Evolutionary conservation across 92 coral and sea anemone genomes (phyloP), one percentile per base, ranked within the genome.

Genomic region (Palythoa caribaeorum): DNA sequence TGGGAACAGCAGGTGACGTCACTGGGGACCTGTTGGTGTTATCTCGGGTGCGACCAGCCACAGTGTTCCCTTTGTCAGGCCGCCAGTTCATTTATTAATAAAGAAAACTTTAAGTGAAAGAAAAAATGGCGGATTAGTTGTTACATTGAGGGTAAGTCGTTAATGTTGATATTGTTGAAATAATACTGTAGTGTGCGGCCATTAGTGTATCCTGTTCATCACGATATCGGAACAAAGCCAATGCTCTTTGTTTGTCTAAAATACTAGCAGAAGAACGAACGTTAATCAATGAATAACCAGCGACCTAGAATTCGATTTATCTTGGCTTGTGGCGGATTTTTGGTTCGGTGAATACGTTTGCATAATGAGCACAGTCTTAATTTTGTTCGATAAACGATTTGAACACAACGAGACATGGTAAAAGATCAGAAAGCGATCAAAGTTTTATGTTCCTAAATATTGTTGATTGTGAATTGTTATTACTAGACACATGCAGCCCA

Each of bases 31-130:
- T 81, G 86, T 9, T 66, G 9, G 10, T 65, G 86, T 81, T 55
- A 19, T 38, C 83, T 60, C 52, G 70, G 38, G 81, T 78, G 47
- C 55, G 86, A 81, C 86, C 86, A 81, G 86, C 75, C 38, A 48
- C 20, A 47, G 28, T 12, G 76, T 65, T 28, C 39, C 62, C 86
- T 38, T 81, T 48, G 84, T 38, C 77, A 79, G 80, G 38, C 14
- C 68, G 51, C 76, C 79, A 84, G 91, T 89, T 95, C 83, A 95
- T 94, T 90, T 91, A 91, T 95, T 95, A 81, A 91, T 91, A 90
- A 50, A 71, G 84, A 80, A 89, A 85, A 84, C 55, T 80, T 83
- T 87, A 65, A 76, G 35, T 80, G 84, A 86, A 91, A 86, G 79
- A 86, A 83, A 93, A 89, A 47, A 94, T 95, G 96, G 94, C 92